Percentiles rank a stretch among this genome's conserved stretches.
Evolutionary conservation across 2,888 invertebrate species (phyloP).

Genomic region (Alviniconcha strummeri): DNA sequence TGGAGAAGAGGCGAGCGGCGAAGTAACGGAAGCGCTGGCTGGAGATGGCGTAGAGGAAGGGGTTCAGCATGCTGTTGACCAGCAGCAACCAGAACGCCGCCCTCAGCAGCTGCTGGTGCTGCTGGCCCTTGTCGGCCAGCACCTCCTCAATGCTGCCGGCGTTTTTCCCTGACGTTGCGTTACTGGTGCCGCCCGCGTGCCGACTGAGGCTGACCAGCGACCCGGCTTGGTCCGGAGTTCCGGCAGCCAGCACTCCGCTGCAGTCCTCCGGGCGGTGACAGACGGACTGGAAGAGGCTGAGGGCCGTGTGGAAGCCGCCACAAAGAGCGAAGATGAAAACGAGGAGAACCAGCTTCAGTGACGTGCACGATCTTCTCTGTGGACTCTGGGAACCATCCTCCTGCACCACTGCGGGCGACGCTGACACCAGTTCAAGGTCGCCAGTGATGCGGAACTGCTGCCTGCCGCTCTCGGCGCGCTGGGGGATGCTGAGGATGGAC

Average conservation of each 20-base stretch:
- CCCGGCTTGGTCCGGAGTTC: not conserved
- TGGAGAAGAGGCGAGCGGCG: slow-evolving; percentile 23
- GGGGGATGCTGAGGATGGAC: slow-evolving; percentile 48
- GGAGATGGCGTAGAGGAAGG: slow-evolving; percentile 48
- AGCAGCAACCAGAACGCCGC: slow-evolving; percentile 36
- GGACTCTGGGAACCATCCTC: not conserved
- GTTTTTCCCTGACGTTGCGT: not conserved
- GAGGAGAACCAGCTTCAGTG: slow-evolving; percentile 14
- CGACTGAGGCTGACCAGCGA: not conserved
- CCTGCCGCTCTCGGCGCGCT: slow-evolving; percentile 10
- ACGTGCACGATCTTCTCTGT: slow-evolving; percentile 7
- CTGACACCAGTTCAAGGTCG: slow-evolving; percentile 13
- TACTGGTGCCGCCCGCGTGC: not conserved
- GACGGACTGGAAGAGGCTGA: not conserved
- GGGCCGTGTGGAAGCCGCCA: slow-evolving; percentile 1
- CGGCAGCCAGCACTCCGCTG: not conserved
- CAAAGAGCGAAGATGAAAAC: slow-evolving; percentile 13
- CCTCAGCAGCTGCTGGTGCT: slow-evolving; percentile 21
- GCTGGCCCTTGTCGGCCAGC: not conserved
- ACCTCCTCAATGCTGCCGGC: not conserved
- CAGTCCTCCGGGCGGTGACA: no score
- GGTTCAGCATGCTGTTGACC: slow-evolving; percentile 44
- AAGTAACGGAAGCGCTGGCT: slow-evolving; percentile 44
- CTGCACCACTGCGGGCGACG: not conserved
- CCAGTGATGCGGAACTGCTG: slow-evolving; percentile 7